These are phyloP conservation scores for Drosophila pachea DNA, from an alignment of 1,140 invertebrate genomes.

Conservation along the genomic window DNA sequence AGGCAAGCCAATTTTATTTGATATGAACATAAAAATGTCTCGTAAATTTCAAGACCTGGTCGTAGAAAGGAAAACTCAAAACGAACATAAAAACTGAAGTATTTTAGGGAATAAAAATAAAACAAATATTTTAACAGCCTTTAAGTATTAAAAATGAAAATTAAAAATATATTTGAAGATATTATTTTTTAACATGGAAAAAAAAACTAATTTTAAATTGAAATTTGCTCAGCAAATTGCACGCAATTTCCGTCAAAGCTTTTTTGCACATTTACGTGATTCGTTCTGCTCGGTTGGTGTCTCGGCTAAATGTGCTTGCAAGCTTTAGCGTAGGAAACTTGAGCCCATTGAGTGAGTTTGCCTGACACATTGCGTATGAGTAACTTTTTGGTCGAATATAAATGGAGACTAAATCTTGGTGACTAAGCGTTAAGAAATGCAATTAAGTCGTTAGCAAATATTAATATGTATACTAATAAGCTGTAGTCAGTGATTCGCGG, in stretches of 20 bases:
- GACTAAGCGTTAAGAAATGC: constrained; percentile 17
- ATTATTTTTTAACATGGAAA: neutral
- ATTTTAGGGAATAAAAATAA: neutral
- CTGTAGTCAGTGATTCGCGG: no score
- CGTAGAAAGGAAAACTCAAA: no score
- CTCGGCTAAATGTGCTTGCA: constrained; percentile 21
- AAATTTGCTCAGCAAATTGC: no score
- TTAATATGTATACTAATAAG: no score
- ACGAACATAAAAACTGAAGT: neutral
- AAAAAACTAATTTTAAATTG: neutral
- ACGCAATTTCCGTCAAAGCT: constrained; percentile 2
- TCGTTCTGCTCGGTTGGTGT: constrained; percentile 38
- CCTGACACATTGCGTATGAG: constrained; percentile 39
- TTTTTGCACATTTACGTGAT: constrained; percentile 17
- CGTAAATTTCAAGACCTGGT: no score
- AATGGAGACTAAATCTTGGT: constrained; percentile 11
- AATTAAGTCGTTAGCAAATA: neutral
- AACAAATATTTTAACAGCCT: neutral
- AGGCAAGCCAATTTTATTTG: neutral
- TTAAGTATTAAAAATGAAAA: neutral
- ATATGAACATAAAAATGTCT: neutral
- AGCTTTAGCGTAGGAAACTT: constrained; percentile 5
- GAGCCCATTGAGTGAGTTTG: constrained; percentile 31
- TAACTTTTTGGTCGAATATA: constrained; percentile 31
- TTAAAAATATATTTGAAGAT: neutral